These are phyloP conservation scores for Cyanistes caeruleus DNA, from an alignment of 2,113 vertebrate genomes.

Conservation along the genomic window DNA sequence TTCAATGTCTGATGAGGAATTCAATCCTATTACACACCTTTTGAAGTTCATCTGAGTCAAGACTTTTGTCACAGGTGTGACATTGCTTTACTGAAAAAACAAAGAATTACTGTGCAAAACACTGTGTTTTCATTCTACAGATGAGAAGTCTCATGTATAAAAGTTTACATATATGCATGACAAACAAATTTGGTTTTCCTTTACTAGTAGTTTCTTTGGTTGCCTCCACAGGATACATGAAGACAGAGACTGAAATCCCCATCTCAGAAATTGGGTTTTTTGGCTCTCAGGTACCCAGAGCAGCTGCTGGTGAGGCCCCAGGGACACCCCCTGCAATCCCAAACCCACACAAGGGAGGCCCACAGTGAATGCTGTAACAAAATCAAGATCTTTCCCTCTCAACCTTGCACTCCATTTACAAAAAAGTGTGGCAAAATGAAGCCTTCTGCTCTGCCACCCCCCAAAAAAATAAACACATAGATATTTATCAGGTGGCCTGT, in stretches of 20 bases:
- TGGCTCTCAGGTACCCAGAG: background rate
- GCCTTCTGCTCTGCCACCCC: background rate
- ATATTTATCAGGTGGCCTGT: background rate
- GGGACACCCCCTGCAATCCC: background rate
- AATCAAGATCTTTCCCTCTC: background rate
- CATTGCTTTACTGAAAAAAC: background rate
- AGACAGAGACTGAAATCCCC: background rate
- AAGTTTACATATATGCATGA: background rate
- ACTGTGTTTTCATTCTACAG: background rate
- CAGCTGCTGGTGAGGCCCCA: background rate
- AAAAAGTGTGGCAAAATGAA: background rate
- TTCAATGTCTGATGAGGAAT: background rate
- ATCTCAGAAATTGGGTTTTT: background rate
- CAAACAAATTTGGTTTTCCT: background rate
- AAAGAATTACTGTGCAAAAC: background rate
- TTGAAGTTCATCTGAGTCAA: background rate
- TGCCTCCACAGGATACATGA: background rate
- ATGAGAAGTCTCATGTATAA: background rate
- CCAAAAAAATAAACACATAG: background rate
- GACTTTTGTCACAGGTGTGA: background rate
- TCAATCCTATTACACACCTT: background rate
- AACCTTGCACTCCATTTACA: background rate
- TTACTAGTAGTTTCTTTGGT: background rate
- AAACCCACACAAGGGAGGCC: background rate
- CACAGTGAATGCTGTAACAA: background rate